These are phyloP conservation scores for Stomatorhinus ivindoensis DNA, from an alignment of 2,113 vertebrate genomes.

Conservation along the genomic window DNA sequence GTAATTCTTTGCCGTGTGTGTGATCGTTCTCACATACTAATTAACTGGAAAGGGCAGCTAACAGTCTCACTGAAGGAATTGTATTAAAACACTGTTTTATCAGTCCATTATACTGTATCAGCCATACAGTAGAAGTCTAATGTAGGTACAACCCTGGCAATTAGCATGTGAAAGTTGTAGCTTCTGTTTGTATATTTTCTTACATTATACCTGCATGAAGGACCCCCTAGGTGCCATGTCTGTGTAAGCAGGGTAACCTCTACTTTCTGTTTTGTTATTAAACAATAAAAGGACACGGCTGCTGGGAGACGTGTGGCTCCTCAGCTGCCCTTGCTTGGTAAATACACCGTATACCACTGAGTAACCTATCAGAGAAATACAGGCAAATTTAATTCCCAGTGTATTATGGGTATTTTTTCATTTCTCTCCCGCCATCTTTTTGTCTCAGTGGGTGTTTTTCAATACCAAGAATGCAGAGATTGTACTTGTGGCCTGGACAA, in stretches of 20 bases:
- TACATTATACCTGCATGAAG: conserved; percentile 69
- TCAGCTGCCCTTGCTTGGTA: conserved; percentile 66
- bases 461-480: background rate
- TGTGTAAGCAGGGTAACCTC: conserved; percentile 17
- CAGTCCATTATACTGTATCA: conserved; percentile 40
- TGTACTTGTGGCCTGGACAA: background rate
- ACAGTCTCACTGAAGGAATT: conserved; percentile 60
- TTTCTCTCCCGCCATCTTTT: background rate
- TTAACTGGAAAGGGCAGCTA: conserved; percentile 55
- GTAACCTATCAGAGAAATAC: conserved; percentile 73
- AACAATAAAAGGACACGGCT: background rate
- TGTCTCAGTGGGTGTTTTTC: background rate
- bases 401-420: background rate
- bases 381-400: conserved; percentile 59
- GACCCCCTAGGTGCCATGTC: conserved; percentile 52
- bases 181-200: conserved; percentile 55
- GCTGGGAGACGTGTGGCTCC: conserved; percentile 43
- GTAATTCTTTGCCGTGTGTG: background rate
- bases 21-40: background rate
- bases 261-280: background rate
- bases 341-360: conserved; percentile 71
- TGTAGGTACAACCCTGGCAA: conserved; percentile 47
- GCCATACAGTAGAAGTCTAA: conserved; percentile 27
- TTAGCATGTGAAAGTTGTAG: conserved; percentile 54
- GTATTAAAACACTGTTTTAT: conserved; percentile 32